Base-by-base conservation (phyloP, 2,113 vertebrate species). In the Chrysemys picta region DNA sequence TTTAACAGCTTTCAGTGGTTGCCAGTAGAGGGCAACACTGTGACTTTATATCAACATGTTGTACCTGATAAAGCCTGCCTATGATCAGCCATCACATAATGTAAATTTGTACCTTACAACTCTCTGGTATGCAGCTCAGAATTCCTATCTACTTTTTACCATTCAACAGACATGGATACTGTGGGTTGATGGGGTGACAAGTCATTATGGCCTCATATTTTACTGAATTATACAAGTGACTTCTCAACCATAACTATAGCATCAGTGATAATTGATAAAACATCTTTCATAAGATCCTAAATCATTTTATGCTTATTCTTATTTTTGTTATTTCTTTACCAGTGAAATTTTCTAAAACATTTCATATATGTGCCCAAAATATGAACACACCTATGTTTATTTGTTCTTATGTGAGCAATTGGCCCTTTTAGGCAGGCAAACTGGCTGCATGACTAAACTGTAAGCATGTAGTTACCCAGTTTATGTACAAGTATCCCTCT, bases 11-110 rank as follows among this genome's bases (percentile, higher is more conserved):
- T 94, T 96, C 87, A 96, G 93, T 50, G 96, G 84, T 95, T 96
- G 96, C 97, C 97, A 98, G 98, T 91, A 97, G 94, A 98, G 94
- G 94, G 97, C 94, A 93, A 94, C 35, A 92, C 95, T 79, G 98
- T 93, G 97, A 98, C 50, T 91, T 54, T 97, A 96, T 97, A 98
- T 82, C 54, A 87, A 95, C 22, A 53, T 25, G 82, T 87, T 95
- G 87, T 93, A 95, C 95, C 97, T 96, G 97, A 97, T 98, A 98
- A 96, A 86, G 35, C 84, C 94, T 65, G 86, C 87, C 97, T 98
- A 96, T 85, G 72, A 98, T 97, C 97, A 97, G 95, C 91, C 84
- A 38, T 16, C 10, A 49, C 0, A 0, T 35, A 27, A 10, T 38
- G 4, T 2, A 35, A 35, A 12, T 4, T 8, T 42, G 1, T 29